Evolutionary conservation across 2,113 vertebrate species (phyloP).

Genomic region (Mesembrinibis cayennensis): DNA sequence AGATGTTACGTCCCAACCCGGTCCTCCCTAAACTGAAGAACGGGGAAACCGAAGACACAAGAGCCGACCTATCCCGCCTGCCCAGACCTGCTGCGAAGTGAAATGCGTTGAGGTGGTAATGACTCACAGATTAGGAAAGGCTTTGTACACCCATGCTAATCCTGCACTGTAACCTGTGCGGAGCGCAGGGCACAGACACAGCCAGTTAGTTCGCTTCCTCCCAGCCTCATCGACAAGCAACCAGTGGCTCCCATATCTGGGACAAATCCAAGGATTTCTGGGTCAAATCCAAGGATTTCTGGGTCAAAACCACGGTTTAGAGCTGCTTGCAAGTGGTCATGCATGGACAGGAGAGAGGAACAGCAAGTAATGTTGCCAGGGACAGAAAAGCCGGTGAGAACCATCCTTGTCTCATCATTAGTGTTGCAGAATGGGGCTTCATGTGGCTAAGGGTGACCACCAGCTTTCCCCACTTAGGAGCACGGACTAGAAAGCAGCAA

Average conservation of each 20-base stretch:
- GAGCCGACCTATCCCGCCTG: not conserved
- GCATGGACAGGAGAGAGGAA: not conserved
- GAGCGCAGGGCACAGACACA: not conserved
- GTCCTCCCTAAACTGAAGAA: not conserved
- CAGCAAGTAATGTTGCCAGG: not conserved
- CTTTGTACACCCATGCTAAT: conserved; percentile 59
- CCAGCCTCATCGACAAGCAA: not conserved
- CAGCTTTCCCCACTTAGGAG: not conserved
- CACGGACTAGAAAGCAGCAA: not conserved
- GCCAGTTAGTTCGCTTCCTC: not conserved
- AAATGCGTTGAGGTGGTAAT: conserved; percentile 3
- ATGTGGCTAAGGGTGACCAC: not conserved
- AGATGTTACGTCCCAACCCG: not conserved
- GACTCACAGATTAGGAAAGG: conserved; percentile 56
- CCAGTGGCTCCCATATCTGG: not conserved
- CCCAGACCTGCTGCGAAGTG: conserved; percentile 19
- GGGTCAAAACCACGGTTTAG: not conserved
- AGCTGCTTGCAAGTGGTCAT: not conserved
- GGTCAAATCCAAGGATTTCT: not conserved
- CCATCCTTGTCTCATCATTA: not conserved
- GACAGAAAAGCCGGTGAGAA: not conserved
- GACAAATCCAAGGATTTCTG: not conserved
- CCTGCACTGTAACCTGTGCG: not conserved
- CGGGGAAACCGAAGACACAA: not conserved
- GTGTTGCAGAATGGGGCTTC: not conserved